Evolutionary conservation across 2,888 invertebrate genomes (phyloP).

Genomic region (Orchesellides sinensis): DNA sequence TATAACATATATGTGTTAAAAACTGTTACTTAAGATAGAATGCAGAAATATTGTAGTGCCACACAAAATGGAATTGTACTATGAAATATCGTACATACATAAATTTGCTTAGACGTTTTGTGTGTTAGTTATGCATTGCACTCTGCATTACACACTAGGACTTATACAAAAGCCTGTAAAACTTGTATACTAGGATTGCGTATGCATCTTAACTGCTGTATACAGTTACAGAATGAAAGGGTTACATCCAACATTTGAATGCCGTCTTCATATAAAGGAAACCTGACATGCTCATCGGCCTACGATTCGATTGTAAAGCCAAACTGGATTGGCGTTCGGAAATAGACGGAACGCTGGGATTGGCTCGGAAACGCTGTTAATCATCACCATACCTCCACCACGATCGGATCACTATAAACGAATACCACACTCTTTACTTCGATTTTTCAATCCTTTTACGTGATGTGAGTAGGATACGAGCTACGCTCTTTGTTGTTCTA

Average conservation of each 20-base stretch:
- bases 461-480: neutral
- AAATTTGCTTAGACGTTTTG: no score
- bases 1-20: no score
- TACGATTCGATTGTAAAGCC: slow-evolving; percentile 13
- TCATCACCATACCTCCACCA: neutral
- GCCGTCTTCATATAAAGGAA: neutral
- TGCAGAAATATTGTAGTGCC: no score
- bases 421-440: slow-evolving; percentile 16
- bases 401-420: no score
- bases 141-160: no score
- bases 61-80: no score
- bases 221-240: neutral
- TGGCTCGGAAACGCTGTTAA: slow-evolving; percentile 10
- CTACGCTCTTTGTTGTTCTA: neutral
- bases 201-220: neutral
- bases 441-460: slow-evolving; percentile 1
- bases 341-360: slow-evolving; percentile 10
- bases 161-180: no score
- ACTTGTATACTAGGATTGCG: no score
- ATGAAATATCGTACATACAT: no score
- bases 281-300: slow-evolving; percentile 13
- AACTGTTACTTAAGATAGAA: no score
- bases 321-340: neutral
- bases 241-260: no score
- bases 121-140: no score